Percentiles rank a stretch among this genome's conserved stretches.
These are phyloP conservation scores for Peromyscus melanophrys DNA, from an alignment of 2,797 vertebrate genomes.

Conservation along the genomic window DNA sequence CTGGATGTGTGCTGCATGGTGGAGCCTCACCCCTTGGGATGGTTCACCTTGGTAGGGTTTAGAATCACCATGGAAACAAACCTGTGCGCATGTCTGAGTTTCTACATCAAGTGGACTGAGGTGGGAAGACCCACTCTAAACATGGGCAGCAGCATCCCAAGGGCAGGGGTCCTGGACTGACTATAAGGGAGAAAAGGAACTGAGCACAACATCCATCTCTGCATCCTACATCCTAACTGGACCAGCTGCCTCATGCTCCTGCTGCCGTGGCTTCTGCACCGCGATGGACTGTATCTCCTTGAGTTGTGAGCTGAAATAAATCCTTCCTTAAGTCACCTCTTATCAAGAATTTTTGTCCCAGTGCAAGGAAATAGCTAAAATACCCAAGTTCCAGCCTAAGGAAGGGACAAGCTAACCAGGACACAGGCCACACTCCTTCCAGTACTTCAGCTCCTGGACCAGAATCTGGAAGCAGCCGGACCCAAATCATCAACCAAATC, in stretches of 20 bases:
- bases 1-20: background rate
- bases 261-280: background rate
- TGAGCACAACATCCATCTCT: background rate
- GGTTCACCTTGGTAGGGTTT: background rate
- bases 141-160: background rate
- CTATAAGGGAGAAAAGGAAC: background rate
- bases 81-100: background rate
- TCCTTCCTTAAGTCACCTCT: background rate
- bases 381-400: background rate
- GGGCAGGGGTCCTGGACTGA: background rate
- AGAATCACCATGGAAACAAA: background rate
- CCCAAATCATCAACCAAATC: background rate
- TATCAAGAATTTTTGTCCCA: background rate
- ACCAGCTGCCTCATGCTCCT: background rate
- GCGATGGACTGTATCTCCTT: background rate
- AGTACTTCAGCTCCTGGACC: background rate
- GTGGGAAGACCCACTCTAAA: background rate
- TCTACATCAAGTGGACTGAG: background rate
- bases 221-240: background rate
- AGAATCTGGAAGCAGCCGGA: background rate
- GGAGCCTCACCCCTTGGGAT: background rate
- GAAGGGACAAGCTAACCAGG: background rate
- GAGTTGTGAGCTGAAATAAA: background rate
- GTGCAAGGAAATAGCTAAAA: background rate
- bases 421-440: fast-evolving